These are phyloP conservation scores for Hypomecis atomaria DNA, from an alignment of 2,888 invertebrate species.

Conservation along the genomic window DNA sequence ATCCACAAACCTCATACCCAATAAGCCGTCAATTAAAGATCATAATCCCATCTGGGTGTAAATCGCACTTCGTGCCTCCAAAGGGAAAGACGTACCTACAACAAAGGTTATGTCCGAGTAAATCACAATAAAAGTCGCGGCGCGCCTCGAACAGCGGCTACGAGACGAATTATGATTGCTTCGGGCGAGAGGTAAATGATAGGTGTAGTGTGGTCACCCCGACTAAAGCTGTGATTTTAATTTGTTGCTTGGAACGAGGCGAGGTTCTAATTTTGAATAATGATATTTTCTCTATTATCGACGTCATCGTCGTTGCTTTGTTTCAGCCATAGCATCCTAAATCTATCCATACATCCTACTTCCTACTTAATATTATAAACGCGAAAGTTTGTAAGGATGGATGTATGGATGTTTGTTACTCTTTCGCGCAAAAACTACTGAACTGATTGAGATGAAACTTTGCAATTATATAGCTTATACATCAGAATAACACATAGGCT, in stretches of 20 bases:
- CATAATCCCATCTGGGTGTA: slow-evolving; percentile 42
- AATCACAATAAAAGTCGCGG: slow-evolving; percentile 82
- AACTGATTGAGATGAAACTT: too few species aligned
- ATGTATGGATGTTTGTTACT: too few species aligned
- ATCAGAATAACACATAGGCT: too few species aligned
- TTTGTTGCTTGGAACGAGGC: slow-evolving; percentile 3
- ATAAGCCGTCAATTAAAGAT: slow-evolving; percentile 36
- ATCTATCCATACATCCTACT: too few species aligned
- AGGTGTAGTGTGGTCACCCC: slow-evolving; percentile 43
- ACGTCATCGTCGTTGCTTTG: too few species aligned
- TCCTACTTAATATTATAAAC: too few species aligned
- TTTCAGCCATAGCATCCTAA: too few species aligned
- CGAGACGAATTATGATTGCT: slow-evolving; percentile 72
- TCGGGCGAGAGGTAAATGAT: slow-evolving; percentile 56
- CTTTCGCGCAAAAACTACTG: too few species aligned
- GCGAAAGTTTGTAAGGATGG: too few species aligned
- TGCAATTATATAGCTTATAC: too few species aligned
- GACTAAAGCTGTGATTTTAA: slow-evolving; percentile 1
- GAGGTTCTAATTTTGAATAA: slow-evolving; percentile 3
- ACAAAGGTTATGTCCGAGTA: slow-evolving; percentile 68
- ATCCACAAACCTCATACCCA: slow-evolving; percentile 18
- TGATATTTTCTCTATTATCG: background rate
- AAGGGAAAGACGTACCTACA: slow-evolving; percentile 51
- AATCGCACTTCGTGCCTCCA: slow-evolving; percentile 52
- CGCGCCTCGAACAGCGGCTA: slow-evolving; percentile 53